These are phyloP conservation scores for Myodes glareolus DNA, from an alignment of 2,113 vertebrate species.

Conservation along the genomic window DNA sequence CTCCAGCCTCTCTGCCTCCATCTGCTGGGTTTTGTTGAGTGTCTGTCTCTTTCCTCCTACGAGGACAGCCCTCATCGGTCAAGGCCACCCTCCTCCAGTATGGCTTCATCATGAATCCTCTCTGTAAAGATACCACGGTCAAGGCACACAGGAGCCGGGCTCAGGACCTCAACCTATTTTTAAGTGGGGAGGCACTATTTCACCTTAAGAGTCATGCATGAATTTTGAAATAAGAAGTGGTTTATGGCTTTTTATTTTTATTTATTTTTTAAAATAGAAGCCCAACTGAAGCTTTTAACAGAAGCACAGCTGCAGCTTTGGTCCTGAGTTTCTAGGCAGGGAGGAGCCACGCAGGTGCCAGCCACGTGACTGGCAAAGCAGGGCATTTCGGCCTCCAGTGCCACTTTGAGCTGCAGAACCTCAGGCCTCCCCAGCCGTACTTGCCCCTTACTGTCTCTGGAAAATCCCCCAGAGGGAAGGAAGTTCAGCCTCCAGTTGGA, in stretches of 20 bases:
- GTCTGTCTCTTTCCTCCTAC: background rate
- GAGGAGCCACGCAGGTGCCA: background rate
- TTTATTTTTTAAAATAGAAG: background rate
- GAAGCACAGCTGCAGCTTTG: background rate
- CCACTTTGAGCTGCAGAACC: accelerated
- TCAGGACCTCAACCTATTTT: background rate
- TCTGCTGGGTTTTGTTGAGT: background rate
- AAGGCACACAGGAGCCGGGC: background rate
- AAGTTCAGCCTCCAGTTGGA: background rate
- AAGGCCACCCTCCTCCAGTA: background rate
- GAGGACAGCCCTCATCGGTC: background rate
- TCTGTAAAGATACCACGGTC: background rate
- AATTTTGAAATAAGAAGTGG: background rate
- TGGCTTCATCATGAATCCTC: background rate
- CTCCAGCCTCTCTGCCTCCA: background rate
- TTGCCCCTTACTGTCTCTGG: accelerated
- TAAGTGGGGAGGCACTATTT: background rate
- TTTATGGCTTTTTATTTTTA: background rate
- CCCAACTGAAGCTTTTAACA: background rate
- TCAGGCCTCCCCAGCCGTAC: no score
- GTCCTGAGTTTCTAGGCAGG: background rate
- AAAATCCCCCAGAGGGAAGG: background rate
- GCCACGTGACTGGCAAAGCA: accelerated
- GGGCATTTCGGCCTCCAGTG: background rate
- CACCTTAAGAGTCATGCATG: no score